phyloP scores from a whole-genome alignment of 2,888 invertebrate species.

The Unio delphinus region DNA sequence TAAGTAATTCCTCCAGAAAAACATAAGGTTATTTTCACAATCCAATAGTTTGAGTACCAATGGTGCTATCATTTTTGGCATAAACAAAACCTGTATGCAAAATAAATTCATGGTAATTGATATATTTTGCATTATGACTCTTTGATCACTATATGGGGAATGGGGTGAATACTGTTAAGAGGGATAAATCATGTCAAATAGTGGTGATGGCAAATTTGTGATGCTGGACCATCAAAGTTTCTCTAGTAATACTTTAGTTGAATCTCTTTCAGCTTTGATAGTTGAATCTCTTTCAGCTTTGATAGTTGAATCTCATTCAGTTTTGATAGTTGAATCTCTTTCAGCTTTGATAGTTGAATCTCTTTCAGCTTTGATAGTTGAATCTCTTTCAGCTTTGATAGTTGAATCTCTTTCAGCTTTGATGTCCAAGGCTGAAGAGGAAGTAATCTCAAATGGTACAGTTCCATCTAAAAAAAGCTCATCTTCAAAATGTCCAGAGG shows the following conservation, averaged over 20 bases:
- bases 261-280: conserved; percentile 62
- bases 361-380: conserved; percentile 62
- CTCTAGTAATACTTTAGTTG: neutral
- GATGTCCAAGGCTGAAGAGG: conserved; percentile 69
- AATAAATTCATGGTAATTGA: no score
- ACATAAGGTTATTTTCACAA: no score
- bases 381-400: conserved; percentile 59
- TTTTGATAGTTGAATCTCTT: conserved; percentile 52
- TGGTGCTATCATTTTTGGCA: no score
- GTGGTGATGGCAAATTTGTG: no score
- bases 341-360: conserved; percentile 60
- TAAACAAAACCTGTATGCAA: no score
- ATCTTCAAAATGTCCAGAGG: conserved; percentile 16
- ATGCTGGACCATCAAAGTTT: no score
- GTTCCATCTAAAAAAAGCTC: conserved; percentile 54
- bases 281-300: conserved; percentile 55
- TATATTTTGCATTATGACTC: no score
- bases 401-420: conserved; percentile 56
- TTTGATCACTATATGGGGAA: no score
- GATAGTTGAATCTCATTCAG: conserved; percentile 49
- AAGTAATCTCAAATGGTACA: conserved; percentile 70
- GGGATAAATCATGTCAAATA: no score
- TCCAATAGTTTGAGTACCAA: no score
- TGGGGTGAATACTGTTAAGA: no score
- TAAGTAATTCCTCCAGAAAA: no score